A percentile compares a stretch with the other conserved stretches of the same genome.
Evolutionary conservation across 2,888 invertebrate species (phyloP).

Genomic region (Aproaerema taeniolella): DNA sequence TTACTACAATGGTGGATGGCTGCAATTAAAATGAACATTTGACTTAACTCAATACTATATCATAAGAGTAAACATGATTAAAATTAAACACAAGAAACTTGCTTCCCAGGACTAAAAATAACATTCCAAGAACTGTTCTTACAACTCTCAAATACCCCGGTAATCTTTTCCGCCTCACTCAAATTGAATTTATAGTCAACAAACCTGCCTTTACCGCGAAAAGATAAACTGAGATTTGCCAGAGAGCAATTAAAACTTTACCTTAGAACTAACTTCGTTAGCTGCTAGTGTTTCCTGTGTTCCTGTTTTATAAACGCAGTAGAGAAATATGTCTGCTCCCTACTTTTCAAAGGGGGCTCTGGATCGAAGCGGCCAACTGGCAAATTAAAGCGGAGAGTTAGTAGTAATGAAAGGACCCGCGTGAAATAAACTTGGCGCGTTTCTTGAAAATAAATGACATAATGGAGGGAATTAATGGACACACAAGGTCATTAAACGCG

Average conservation of each 20-base stretch:
- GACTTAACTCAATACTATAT: too few relatives aligned
- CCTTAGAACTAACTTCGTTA: conserved; percentile 71
- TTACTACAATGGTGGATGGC: too few relatives aligned
- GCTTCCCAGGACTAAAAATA: too few relatives aligned
- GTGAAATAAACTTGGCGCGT: conserved; percentile 27
- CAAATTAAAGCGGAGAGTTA: conserved; percentile 49
- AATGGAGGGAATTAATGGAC: not conserved
- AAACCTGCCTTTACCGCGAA: conserved; percentile 65
- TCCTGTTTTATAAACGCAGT: conserved; percentile 53
- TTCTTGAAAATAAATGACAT: not conserved
- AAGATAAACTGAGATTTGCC: conserved; percentile 73
- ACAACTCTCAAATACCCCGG: conserved; percentile 34
- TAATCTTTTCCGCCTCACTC: conserved; percentile 52
- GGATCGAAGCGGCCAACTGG: conserved; percentile 50
- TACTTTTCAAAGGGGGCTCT: conserved; percentile 45
- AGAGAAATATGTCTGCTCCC: conserved; percentile 57
- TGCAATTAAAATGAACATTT: too few relatives aligned
- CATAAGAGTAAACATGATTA: too few relatives aligned
- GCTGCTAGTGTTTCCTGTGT: conserved; percentile 53
- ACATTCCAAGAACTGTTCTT: conserved; percentile 16
- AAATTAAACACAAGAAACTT: too few relatives aligned
- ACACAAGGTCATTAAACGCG: too few relatives aligned
- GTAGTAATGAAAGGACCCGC: conserved; percentile 45
- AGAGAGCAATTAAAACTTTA: conserved; percentile 75
- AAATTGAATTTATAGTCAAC: conserved; percentile 72